Evolutionary conservation across 2,888 invertebrate genomes (phyloP), one percentile per base, ranked within the genome.

Genomic region (Petrophora chlorosata): DNA sequence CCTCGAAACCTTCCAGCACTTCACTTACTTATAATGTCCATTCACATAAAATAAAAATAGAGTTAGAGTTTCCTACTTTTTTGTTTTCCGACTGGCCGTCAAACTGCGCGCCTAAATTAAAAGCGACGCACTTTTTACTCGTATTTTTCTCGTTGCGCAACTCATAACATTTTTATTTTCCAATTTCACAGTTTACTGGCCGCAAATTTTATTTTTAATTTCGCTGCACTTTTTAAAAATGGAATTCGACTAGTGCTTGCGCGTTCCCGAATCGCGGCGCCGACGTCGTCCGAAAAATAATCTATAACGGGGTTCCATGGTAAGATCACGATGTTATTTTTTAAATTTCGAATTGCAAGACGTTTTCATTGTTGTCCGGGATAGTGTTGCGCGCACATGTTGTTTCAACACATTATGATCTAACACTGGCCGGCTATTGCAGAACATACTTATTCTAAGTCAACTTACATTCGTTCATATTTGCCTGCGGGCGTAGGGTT

Each of bases 391-490:
- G 85, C 87, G 86, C 89, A 80, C 88, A 87, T 82, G 90, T 82
- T 76, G 83, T 89, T 89, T 88, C 87, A 83, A 84, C 90, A 90
- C 89, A 88, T 87, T 87, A 89, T 90, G 90, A 90, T 88, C 90
- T 90, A 90, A 90, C 90, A 90, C 90, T 90, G 90, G 82, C 86
- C 73, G 82, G 78, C 86, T 86, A 88, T 90, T 87, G 89, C 86
- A 85, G 90, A 86, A 90, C 90, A 89, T 84, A 90, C 90, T 88
- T 90, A 90, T 90, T 90, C 90, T 90, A 90, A 90, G 88, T 90
- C 90, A 89, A 89, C 89, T 90, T 85, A 90, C 90, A 90, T 89
- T 90, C 90, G 90, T 90, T 90, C 90, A 90, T 90, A 90, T 90
- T 90, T 89, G 90, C 90, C 89, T 90, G 89, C 83, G 80, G 86